Percentiles rank a stretch among this genome's conserved stretches.
These are phyloP conservation scores for Pica pica DNA, from an alignment of 2,113 vertebrate species.

Conservation along the genomic window DNA sequence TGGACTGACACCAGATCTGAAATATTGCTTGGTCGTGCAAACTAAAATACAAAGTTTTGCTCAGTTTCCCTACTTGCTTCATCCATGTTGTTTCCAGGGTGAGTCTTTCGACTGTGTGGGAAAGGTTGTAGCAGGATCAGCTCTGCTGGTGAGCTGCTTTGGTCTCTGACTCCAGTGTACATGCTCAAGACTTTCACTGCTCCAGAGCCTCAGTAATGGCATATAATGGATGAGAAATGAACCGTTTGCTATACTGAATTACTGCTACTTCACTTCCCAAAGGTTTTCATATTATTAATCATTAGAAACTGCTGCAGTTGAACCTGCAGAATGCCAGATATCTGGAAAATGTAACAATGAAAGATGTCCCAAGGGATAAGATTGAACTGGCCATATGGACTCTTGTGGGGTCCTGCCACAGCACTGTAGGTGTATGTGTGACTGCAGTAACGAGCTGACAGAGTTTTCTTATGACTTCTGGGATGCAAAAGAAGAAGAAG, in stretches of 20 bases:
- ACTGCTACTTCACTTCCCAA: neutral
- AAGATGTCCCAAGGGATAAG: neutral
- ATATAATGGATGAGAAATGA: neutral
- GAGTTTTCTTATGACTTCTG: neutral
- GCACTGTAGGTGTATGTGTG: neutral
- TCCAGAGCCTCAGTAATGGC: neutral
- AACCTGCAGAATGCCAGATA: neutral
- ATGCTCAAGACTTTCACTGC: neutral
- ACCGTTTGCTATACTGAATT: neutral
- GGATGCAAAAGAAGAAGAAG: neutral
- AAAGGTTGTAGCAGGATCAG: neutral
- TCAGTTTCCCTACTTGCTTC: neutral
- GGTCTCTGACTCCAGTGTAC: neutral
- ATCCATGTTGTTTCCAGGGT: neutral
- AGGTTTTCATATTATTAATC: neutral
- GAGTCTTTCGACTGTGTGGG: neutral
- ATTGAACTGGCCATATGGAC: neutral
- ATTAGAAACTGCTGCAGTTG: neutral
- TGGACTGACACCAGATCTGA: neutral
- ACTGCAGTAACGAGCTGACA: neutral
- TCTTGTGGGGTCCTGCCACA: neutral
- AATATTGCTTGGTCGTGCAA: neutral
- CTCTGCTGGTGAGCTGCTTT: neutral
- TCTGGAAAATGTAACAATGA: constrained; percentile 35
- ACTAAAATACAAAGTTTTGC: neutral